Evolutionary conservation across 2,113 vertebrate genomes (phyloP), one percentile per base, ranked within the genome.

Genomic region (Pseudolaguvia tuberculata): DNA sequence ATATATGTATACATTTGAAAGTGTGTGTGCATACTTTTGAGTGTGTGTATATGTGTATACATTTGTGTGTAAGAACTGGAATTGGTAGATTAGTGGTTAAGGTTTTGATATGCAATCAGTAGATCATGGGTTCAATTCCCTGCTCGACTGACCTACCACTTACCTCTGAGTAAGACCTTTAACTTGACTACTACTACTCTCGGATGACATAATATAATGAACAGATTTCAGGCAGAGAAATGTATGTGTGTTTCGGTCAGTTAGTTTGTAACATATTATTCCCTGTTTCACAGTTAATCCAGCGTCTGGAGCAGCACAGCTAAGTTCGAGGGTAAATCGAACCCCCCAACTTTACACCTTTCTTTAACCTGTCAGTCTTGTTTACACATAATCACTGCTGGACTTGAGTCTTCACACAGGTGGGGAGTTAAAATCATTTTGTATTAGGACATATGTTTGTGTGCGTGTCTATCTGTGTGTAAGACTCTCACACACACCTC

Each of bases 351-450:
- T 27, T 70, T 81, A 63, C 82, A 78, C 71, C 25, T 83, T n/a
- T 77, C 82, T 82, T 83, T 29, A n/a, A 86, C 85, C 85, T 76
- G 81, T 84, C 83, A 83, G 87, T 89, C 86, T 83, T 86, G 89
- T 91, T 91, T 89, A 89, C 89, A 89, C 88, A 75, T 84, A 78
- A 21, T 84, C 25, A 73, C 84, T 83, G 85, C 84, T 87, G 86
- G 88, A 88, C 82, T 80, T 50, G 79, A 58, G 65, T 72, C 67
- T 75, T 80, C 50, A 1, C 14, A 20, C 57, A 72, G 69, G 50
- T 69, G 75, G 52, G 63, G 66, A 80, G 72, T 57, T 50, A 4
- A 42, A 42, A 50, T 59, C 0, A 4, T 70, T 76, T 78, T 42
- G 51, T 63, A 76, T 72, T 48, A 80, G 59, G 42, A 74, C 67